phyloP scores from a whole-genome alignment of 2,113 vertebrate genomes.

The Sus scrofa region T2T-Sscrofa CM000828.6:77197501-77198000 shows the following conservation, averaged over 20 bases:
- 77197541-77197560: neutral
- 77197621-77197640: neutral
- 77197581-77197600: neutral
- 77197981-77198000: neutral
- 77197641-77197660: too few relatives aligned
- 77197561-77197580: accelerated
- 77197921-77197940: neutral
- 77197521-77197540: neutral
- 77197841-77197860: neutral
- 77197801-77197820: constrained; percentile 64
- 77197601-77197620: neutral
- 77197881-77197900: neutral
- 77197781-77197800: constrained; percentile 98
- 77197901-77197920: neutral
- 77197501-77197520: neutral
- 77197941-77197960: neutral
- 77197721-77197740: constrained; percentile 92
- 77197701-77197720: accelerated
- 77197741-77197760: constrained; percentile 99
- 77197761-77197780: constrained; percentile 98
- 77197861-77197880: neutral
- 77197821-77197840: neutral
- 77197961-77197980: neutral
- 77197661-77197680: neutral
- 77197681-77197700: neutral